Percentiles rank a stretch among this genome's conserved stretches.
Evolutionary conservation across 64 coral and sea anemone genomes (phyloP).

Genomic region (Montipora efflorescens): DNA sequence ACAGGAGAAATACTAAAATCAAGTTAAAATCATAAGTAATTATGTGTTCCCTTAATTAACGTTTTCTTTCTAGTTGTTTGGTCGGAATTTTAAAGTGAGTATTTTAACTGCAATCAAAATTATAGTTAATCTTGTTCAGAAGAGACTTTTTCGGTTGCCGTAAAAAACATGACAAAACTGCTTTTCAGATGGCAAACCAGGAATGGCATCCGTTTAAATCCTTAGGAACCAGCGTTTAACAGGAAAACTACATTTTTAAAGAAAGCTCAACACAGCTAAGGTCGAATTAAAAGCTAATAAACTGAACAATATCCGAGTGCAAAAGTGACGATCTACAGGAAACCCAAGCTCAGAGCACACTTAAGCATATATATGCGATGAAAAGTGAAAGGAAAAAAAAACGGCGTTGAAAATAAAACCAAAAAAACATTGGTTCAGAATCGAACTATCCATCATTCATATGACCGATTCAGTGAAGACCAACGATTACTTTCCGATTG

Average conservation of each 20-base stretch:
- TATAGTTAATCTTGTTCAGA: too few species aligned
- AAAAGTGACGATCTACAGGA: background rate
- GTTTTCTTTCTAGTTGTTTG: background rate
- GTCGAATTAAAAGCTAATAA: background rate
- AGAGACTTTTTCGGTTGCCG: background rate
- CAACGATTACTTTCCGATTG: background rate
- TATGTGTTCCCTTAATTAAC: too few species aligned
- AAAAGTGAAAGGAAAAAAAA: background rate
- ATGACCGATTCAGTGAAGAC: background rate
- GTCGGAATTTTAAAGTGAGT: background rate
- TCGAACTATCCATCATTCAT: background rate
- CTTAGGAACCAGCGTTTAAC: background rate
- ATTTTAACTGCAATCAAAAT: background rate
- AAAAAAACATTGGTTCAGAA: background rate
- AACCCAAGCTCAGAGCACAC: background rate
- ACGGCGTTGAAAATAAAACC: too few species aligned
- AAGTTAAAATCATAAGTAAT: background rate
- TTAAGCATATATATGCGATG: background rate
- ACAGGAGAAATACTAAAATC: background rate
- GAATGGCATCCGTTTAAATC: background rate
- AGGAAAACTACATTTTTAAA: background rate
- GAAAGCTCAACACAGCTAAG: background rate
- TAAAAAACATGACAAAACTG: background rate
- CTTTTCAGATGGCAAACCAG: background rate
- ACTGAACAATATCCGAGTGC: background rate